phyloP scores from a whole-genome alignment of 1,140 invertebrate genomes.

The Platorchestia sp. region DNA sequence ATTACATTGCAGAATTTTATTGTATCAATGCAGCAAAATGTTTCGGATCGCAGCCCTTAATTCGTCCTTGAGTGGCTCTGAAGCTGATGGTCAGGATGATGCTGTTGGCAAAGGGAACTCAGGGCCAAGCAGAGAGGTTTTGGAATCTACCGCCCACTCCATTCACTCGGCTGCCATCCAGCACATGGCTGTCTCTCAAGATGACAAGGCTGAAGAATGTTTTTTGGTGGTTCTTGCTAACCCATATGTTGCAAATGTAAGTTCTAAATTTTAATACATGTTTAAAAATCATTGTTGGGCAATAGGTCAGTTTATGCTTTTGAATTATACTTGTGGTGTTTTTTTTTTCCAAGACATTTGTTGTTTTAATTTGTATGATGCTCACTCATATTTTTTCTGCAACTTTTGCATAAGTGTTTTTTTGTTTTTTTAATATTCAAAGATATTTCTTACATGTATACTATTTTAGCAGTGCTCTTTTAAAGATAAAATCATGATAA shows the following conservation, averaged over 20 bases:
- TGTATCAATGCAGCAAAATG: slow-evolving; percentile 33
- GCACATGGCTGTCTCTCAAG: slow-evolving; percentile 57
- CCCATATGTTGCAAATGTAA: slow-evolving; percentile 63
- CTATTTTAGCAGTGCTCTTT: background rate
- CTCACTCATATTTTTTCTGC: background rate
- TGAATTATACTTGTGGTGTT: background rate
- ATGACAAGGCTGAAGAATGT: slow-evolving; percentile 58
- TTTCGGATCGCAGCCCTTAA: slow-evolving; percentile 65
- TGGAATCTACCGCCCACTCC: slow-evolving; percentile 61
- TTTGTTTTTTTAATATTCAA: background rate
- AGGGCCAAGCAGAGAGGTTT: slow-evolving; percentile 62
- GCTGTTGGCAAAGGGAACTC: slow-evolving; percentile 62
- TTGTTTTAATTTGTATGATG: background rate
- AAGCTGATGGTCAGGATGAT: background rate
- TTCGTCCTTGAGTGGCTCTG: slow-evolving; percentile 56
- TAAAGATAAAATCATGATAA: background rate
- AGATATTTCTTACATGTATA: no score
- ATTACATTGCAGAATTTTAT: background rate
- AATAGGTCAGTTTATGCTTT: background rate
- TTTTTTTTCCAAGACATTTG: background rate
- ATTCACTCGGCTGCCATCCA: slow-evolving; percentile 61
- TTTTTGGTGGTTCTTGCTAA: slow-evolving; percentile 62
- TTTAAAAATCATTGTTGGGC: no score
- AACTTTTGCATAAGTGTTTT: background rate
- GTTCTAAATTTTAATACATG: background rate